These are phyloP conservation scores for Euura saliciscinereae DNA, from an alignment of 1,140 invertebrate species.

Conservation along the genomic window DNA sequence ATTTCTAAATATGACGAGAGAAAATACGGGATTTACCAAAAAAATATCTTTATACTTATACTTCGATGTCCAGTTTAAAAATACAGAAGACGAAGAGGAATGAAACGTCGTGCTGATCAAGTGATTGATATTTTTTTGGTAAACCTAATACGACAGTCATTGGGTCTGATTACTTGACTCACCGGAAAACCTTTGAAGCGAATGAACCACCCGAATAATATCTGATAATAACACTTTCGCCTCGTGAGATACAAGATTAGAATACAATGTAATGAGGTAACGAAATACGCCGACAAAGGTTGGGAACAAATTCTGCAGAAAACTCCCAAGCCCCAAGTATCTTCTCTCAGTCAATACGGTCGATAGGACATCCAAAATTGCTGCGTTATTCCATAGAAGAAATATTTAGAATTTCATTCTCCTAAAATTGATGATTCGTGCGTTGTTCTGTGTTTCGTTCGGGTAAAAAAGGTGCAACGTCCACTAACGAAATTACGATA, in stretches of 20 bases:
- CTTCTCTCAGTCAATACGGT: background rate
- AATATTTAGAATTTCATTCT: background rate
- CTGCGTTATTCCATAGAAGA: background rate
- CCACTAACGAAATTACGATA: background rate
- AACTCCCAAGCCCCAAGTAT: background rate
- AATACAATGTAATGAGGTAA: constrained; percentile 22
- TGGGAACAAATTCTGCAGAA: background rate
- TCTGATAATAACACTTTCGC: background rate
- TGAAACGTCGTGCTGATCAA: background rate
- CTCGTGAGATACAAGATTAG: background rate
- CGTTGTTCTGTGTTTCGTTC: background rate
- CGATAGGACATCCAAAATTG: background rate
- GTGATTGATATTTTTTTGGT: constrained; percentile 40
- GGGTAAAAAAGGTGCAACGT: background rate
- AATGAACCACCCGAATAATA: constrained; percentile 19
- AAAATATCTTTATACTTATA: constrained; percentile 18
- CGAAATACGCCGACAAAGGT: background rate
- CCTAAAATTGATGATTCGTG: background rate
- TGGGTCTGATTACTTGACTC: constrained; percentile 18
- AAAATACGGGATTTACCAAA: constrained; percentile 50
- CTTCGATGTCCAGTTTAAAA: background rate
- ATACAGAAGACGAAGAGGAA: too few relatives aligned
- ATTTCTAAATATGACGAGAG: constrained; percentile 44
- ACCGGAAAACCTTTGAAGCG: constrained; percentile 27
- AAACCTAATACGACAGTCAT: background rate